phyloP scores from a whole-genome alignment of 2,113 vertebrate species.

The Arvicanthis niloticus region DNA sequence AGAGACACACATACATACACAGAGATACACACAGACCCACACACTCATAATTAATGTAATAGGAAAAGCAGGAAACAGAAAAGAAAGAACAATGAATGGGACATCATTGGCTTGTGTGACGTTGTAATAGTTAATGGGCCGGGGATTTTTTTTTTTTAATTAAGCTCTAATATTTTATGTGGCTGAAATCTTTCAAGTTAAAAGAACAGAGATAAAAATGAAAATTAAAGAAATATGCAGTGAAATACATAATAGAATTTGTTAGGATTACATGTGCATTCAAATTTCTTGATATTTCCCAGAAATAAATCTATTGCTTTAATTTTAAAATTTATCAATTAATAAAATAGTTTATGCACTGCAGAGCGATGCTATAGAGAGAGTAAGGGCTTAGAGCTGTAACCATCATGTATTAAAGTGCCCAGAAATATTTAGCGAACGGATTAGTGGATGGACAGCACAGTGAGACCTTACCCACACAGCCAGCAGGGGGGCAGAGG shows the following conservation, averaged over 20 bases:
- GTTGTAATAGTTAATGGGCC: not conserved
- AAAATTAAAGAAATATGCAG: constrained; percentile 13
- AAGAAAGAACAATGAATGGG: not conserved
- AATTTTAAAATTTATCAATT: constrained; percentile 14
- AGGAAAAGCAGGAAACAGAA: not conserved
- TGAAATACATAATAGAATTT: constrained; percentile 49
- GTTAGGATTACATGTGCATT: not conserved
- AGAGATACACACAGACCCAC: not conserved
- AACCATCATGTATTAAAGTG: constrained; percentile 1
- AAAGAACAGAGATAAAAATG: not conserved
- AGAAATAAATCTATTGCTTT: constrained; percentile 5
- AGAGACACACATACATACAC: not conserved
- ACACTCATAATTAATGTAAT: not conserved
- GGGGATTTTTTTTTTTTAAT: not conserved
- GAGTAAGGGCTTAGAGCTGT: not conserved
- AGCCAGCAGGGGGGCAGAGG: not conserved
- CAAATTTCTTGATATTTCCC: not conserved
- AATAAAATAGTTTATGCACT: not conserved
- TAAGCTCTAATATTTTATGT: not conserved
- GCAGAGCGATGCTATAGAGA: not conserved
- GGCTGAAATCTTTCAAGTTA: constrained; percentile 49
- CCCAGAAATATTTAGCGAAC: constrained; percentile 39
- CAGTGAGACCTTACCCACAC: constrained; percentile 12
- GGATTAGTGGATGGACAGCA: not conserved
- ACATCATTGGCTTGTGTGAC: not conserved